phyloP scores from a whole-genome alignment of 2,113 vertebrate genomes.

The Saimiri boliviensis region DNA sequence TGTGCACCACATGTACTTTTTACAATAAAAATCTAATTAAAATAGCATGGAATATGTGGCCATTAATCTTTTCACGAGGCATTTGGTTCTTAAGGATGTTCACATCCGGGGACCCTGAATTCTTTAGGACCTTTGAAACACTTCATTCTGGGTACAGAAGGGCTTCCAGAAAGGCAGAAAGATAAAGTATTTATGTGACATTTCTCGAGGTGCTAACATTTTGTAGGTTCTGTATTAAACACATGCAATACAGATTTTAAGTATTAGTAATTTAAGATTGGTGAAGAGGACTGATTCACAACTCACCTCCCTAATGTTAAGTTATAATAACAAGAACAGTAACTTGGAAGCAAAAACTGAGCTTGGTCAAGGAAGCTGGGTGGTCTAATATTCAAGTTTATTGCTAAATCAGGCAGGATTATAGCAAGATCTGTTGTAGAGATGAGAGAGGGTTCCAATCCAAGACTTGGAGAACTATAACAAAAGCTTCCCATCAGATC shows the following conservation, averaged over 20 bases:
- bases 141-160: neutral
- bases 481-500: neutral
- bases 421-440: neutral
- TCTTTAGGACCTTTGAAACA: neutral
- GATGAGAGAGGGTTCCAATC: neutral
- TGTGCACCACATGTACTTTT: neutral
- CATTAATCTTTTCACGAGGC: neutral
- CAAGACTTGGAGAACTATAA: neutral
- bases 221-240: neutral
- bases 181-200: slow-evolving; percentile 23
- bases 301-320: neutral
- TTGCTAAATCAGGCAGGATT: neutral
- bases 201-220: slow-evolving; percentile 5
- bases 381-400: neutral
- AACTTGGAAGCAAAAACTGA: neutral
- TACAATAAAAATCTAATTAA: neutral
- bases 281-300: neutral
- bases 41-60: neutral
- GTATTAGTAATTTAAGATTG: neutral
- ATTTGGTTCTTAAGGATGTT: neutral
- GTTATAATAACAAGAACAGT: neutral
- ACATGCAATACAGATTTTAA: neutral
- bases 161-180: neutral
- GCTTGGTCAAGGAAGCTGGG: neutral
- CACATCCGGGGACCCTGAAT: neutral